Percentiles rank a stretch among this genome's conserved stretches.
These are phyloP conservation scores for Lepidocyrtinus sp. DNA, from an alignment of 2,888 invertebrate genomes.

Conservation along the genomic window DNA sequence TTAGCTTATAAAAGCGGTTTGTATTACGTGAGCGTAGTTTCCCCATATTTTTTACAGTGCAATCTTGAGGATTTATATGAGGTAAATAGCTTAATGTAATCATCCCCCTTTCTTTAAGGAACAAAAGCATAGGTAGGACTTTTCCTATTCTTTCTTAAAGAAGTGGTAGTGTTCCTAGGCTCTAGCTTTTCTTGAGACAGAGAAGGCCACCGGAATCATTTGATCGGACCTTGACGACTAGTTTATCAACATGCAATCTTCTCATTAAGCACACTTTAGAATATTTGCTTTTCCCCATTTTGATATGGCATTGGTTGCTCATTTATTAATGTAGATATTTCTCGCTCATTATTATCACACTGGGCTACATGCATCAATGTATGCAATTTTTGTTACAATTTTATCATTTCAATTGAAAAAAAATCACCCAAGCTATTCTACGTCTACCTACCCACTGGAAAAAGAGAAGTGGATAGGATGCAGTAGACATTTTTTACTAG, in stretches of 20 bases:
- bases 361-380: background rate
- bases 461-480: no score
- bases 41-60: background rate
- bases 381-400: background rate
- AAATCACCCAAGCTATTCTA: no score
- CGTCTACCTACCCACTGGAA: no score
- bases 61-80: background rate
- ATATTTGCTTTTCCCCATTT: constrained; percentile 32
- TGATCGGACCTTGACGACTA: constrained; percentile 69
- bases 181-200: constrained; percentile 34
- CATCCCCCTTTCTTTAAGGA: background rate
- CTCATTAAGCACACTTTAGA: constrained; percentile 69
- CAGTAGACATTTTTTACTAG: no score
- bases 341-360: constrained; percentile 33
- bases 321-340: constrained; percentile 11
- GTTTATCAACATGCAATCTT: constrained; percentile 70
- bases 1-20: background rate
- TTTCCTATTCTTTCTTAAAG: background rate
- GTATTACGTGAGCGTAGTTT: background rate
- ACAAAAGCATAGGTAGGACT: constrained; percentile 3
- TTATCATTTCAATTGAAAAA: background rate
- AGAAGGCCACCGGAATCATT: constrained; percentile 69
- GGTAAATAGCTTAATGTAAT: background rate
- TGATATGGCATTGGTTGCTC: constrained; percentile 37
- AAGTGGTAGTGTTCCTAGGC: background rate